Base-by-base conservation (phyloP, 2,113 vertebrate genomes). In the Dunckerocampus dactyliophorus region DNA sequence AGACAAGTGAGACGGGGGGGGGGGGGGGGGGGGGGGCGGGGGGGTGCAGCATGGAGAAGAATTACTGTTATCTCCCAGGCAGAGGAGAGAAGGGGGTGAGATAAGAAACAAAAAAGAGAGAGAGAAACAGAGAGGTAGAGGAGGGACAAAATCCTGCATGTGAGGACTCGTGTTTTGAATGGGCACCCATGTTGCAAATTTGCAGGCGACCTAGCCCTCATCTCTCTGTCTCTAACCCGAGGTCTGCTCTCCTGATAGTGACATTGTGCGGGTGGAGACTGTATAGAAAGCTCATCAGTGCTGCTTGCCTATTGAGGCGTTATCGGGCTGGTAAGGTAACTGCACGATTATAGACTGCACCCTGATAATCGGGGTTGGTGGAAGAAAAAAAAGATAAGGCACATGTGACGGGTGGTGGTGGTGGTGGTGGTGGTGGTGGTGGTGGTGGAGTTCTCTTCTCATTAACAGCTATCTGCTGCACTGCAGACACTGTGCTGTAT, bases 401-500 rank as follows among this genome's bases (percentile, higher is more conserved):
- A 31, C 4, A 31, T 8, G 50, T 34, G 50, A 31, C 22, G 24
- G 8, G 17, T 20, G 11, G 54, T 34, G 31, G 31, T 34, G 31
- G 31, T 34, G 31, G 24, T 28, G 24, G 24, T 7, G 31, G 31
- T 34, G 31, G 31, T 34, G 31, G 24, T 28, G 24, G 24, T 7
- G 31, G 31, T 34, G 31, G 69, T 89, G 90, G 72, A 88, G 89
- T 91, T 91, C 92, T 93, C 93, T 96, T 95, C 95, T 97, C 95
- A 96, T 99, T 99, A 97, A 95, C 93, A 93, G 92, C 94, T 98
- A 99, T 98, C 95, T 97, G 85, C 92, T 91, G 92, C 93, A 92
- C 90, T 91, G 91, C 96, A 98, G 94, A 91, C 94, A 85, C 90
- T 89, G 90, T 81, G 77, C 87, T 90, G 91, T 93, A 93, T 92